phyloP scores from a whole-genome alignment of 2,797 vertebrate genomes.

The Eulemur albifrons region DNA sequence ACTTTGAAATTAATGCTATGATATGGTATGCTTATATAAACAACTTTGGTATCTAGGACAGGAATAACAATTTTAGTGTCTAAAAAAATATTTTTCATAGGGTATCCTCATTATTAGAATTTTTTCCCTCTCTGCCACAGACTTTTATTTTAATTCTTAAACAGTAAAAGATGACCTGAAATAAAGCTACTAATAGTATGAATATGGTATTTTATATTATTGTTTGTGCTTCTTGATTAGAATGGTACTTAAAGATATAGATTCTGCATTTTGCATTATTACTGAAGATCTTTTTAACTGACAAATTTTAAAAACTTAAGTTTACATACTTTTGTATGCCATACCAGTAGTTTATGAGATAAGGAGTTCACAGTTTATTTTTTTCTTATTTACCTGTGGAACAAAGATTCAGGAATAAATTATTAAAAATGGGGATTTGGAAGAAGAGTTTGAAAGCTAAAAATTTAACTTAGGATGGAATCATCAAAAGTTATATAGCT shows the following conservation, averaged over 20 bases:
- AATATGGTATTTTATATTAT: constrained; percentile 14
- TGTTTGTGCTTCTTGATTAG: background rate
- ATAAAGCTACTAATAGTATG: background rate
- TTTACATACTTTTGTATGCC: constrained; percentile 24
- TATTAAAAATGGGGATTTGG: background rate
- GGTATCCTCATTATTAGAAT: background rate
- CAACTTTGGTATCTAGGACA: background rate
- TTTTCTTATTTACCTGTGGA: constrained; percentile 36
- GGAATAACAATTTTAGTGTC: constrained; percentile 5
- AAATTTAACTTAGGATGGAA: constrained; percentile 6
- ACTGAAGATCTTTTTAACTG: constrained; percentile 4
- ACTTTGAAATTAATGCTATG: constrained; percentile 38
- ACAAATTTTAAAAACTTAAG: constrained; percentile 34
- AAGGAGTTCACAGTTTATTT: background rate
- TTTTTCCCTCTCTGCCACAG: constrained; percentile 14
- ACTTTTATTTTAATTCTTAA: constrained; percentile 43
- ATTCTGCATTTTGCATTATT: constrained; percentile 40
- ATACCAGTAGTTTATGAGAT: constrained; percentile 18
- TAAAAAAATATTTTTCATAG: constrained; percentile 13
- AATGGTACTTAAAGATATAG: constrained; percentile 18
- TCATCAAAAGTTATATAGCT: background rate
- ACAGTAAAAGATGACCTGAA: constrained; percentile 29
- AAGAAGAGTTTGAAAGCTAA: constrained; percentile 47
- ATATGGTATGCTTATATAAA: background rate
- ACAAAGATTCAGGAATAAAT: constrained; percentile 30